Conservation (phyloP, 2,113 vertebrate species). For the Gavia stellata region DNA sequence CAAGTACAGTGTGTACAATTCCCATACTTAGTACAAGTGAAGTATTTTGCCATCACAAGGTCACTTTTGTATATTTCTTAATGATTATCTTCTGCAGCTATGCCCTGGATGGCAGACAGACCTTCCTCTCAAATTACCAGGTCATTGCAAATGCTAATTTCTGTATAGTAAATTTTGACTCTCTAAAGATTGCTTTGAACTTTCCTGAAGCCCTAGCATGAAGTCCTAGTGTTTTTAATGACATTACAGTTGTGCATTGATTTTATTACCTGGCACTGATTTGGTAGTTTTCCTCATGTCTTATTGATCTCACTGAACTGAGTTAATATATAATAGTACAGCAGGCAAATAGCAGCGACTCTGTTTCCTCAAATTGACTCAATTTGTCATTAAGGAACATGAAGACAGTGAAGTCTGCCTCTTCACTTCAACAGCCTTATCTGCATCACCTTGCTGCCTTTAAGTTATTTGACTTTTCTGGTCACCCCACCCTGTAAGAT, state of each 20-base stretch:
- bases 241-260: neutral
- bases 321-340: neutral
- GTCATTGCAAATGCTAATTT: neutral
- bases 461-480: neutral
- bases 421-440: neutral
- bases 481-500: neutral
- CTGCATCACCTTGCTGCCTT: neutral
- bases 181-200: neutral
- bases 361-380: neutral
- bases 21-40: neutral
- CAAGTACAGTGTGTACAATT: neutral
- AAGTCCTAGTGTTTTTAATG: neutral
- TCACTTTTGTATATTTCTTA: neutral
- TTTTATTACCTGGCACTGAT: neutral
- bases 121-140: neutral
- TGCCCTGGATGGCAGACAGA: neutral
- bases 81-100: neutral
- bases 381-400: neutral
- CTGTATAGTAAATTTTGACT: neutral
- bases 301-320: neutral
- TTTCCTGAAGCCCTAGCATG: neutral
- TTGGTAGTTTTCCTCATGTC: neutral
- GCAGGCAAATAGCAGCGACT: neutral
- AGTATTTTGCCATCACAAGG: neutral
- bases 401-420: neutral